These are phyloP conservation scores for Pammene fasciana DNA, from an alignment of 2,888 invertebrate genomes.

Conservation along the genomic window DNA sequence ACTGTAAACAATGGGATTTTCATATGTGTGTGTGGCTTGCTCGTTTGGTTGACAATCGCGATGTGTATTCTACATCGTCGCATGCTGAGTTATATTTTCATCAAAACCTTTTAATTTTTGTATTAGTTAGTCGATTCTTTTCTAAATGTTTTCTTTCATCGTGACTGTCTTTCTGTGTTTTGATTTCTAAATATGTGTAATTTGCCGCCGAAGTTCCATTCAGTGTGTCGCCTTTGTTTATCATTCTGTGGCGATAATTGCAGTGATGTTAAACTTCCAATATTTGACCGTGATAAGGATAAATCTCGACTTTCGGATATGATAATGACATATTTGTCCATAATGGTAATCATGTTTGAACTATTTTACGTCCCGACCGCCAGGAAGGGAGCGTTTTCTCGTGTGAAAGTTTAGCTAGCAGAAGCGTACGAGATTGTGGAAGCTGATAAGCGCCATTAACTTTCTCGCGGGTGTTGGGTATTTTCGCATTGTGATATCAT, in stretches of 20 bases:
- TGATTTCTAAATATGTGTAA: constrained; percentile 91
- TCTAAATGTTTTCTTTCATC: constrained; percentile 82
- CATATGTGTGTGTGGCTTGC: constrained; percentile 80
- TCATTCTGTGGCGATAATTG: constrained; percentile 88
- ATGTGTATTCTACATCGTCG: constrained; percentile 83
- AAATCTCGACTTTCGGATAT: constrained; percentile 87
- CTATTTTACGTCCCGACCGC: constrained; percentile 56
- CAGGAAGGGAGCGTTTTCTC: constrained; percentile 72
- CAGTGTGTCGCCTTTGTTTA: constrained; percentile 97
- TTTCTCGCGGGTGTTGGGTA: constrained; percentile 84
- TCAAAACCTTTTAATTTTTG: constrained; percentile 79
- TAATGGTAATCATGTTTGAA: constrained; percentile 85
- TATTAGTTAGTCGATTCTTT: constrained; percentile 78
- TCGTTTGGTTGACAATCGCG: constrained; percentile 83
- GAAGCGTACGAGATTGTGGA: constrained; percentile 82
- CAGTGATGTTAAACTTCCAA: constrained; percentile 89
- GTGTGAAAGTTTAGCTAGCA: constrained; percentile 82
- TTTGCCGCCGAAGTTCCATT: constrained; percentile 96
- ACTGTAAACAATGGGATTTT: constrained; percentile 75
- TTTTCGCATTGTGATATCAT: constrained; percentile 85
- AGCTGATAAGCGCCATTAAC: constrained; percentile 85
- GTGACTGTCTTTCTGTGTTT: constrained; percentile 79
- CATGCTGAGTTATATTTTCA: constrained; percentile 82
- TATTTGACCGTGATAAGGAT: constrained; percentile 89
- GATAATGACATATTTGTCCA: constrained; percentile 91